Conservation (phyloP, 1,140 invertebrate species). For the Bactericera cockerelli region DNA sequence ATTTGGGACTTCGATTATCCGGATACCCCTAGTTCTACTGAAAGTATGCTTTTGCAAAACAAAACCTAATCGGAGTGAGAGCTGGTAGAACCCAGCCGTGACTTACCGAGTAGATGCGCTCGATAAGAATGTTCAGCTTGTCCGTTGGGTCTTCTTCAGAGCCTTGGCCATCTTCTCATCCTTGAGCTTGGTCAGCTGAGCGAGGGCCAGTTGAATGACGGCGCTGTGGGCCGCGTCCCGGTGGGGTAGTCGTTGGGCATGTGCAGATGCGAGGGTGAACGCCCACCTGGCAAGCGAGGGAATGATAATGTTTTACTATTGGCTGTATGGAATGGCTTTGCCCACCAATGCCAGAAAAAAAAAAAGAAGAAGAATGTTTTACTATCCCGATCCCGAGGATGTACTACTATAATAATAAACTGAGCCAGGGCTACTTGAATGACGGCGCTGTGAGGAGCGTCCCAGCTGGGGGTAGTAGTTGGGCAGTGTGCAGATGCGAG, state of each 20-base stretch:
- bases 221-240: not conserved
- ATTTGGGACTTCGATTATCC: no score
- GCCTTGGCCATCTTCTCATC: not conserved
- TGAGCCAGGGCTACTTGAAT: not conserved
- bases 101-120: not conserved
- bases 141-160: not conserved
- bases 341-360: no score
- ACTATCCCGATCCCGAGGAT: no score
- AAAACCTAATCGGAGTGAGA: no score
- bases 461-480: not conserved
- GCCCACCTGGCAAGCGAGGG: no score
- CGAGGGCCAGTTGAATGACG: not conserved
- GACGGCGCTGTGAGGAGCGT: not conserved
- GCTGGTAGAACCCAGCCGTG: no score
- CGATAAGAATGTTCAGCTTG: not conserved
- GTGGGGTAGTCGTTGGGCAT: not conserved
- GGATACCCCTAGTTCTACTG: no score
- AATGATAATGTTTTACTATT: no score
- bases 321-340: no score
- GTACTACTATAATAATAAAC: no score
- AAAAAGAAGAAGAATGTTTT: no score
- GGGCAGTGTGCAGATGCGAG: not conserved
- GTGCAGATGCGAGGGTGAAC: not conserved
- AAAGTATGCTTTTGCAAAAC: no score
- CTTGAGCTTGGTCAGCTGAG: not conserved